Base-by-base conservation (phyloP, 2,113 vertebrate species). In the Melanerpes aurifrons region DNA sequence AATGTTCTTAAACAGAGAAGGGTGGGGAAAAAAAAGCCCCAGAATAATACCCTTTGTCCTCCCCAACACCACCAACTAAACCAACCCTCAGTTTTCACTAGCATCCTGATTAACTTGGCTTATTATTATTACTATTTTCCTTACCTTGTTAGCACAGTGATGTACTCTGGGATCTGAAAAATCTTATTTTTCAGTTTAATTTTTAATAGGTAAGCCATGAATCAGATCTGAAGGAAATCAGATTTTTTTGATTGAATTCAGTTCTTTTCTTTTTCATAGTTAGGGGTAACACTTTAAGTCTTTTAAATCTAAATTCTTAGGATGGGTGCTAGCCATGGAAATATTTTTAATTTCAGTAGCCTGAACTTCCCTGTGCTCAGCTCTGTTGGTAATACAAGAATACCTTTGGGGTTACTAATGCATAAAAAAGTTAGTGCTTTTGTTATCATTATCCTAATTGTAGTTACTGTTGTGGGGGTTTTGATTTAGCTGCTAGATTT, bases 261-360 rank as follows among this genome's bases (percentile, higher is more conserved):
- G 6, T 95, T 95, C 74, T 87, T 89, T 94, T 47, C 82, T 72
- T 87, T 89, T 94, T 47, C 82, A 72, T 89, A 94, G 61, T 73
- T 93, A 97, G 63, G 67, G 9, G 35, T 95, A 89, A 82, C 82
- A 95, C 95, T 96, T 95, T 91, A 93, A 96, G 90, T 96, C 80
- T 95, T 96, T 56, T 96, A 53, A 48, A 12, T 86, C 61, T 78
- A 94, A 95, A 92, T 95, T 93, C 31, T 57, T 86, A 85, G n/a
- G 26, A n/a, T 85, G 70, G 67, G 25, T 4, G 3, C 61, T 91
- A 45, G 58, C 73, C 31, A 28, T 91, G 82, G 76, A 84, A 90
- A 57, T 69, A 62, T 26, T 81, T 81, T 82, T 70, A 91, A 77
- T 35, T 70, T 76, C 31, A 79, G 89, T 75, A 93, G 62, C 73